Evolutionary conservation across 2,113 vertebrate genomes (phyloP).

Genomic region (Anseranas semipalmata): DNA sequence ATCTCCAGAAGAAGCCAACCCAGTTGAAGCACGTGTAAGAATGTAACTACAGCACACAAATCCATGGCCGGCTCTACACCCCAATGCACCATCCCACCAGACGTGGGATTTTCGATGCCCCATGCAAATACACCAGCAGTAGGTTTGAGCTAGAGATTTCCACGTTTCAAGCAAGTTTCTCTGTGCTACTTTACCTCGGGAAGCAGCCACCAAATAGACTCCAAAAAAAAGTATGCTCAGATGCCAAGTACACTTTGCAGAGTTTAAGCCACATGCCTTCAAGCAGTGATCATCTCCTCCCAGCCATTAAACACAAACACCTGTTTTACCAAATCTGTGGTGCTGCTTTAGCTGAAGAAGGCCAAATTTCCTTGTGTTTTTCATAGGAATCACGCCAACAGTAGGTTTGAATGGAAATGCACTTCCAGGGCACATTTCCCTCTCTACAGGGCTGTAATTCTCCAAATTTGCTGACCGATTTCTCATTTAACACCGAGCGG

Average conservation of each 20-base stretch:
- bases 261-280: background rate
- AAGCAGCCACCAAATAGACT: constrained; percentile 20
- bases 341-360: background rate
- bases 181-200: constrained; percentile 3
- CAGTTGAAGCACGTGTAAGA: background rate
- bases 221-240: background rate
- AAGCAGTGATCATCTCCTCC: background rate
- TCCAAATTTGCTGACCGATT: background rate
- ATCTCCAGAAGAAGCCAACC: background rate
- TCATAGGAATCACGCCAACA: background rate
- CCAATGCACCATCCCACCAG: background rate
- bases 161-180: background rate
- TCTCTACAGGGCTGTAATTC: background rate
- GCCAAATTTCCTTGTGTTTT: background rate
- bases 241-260: background rate
- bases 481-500: background rate
- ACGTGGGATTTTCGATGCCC: fast-evolving
- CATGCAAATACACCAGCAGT: background rate
- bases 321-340: background rate
- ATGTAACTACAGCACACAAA: background rate
- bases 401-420: background rate
- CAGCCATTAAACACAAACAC: background rate
- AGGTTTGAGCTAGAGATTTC: background rate
- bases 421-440: background rate
- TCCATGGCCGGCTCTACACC: background rate